Conservation (phyloP, 2,113 vertebrate species). For the Pseudolaguvia tuberculata region DNA sequence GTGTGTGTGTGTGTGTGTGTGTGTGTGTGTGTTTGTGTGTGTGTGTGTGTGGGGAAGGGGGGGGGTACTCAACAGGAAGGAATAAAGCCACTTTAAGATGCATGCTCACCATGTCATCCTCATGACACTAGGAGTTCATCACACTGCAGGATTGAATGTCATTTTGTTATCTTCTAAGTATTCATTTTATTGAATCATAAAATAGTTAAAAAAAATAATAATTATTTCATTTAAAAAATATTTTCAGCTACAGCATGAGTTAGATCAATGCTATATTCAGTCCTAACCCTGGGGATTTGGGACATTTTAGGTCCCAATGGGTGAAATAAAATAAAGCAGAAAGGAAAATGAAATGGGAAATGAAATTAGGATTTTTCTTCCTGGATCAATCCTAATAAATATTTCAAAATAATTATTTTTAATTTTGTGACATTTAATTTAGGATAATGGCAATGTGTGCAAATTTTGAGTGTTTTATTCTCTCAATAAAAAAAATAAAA, state of each 20-base stretch:
- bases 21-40: too few species aligned
- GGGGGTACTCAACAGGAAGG: background rate
- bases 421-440: background rate
- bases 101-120: background rate
- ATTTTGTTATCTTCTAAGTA: background rate
- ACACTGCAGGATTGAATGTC: background rate
- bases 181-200: background rate
- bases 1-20: too few species aligned
- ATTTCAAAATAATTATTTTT: background rate
- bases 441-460: background rate
- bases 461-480: too few species aligned
- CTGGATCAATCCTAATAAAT: background rate
- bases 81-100: slow-evolving; percentile 7
- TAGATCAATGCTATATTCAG: background rate
- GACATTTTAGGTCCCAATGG: background rate
- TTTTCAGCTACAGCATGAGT: background rate
- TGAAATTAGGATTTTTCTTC: background rate
- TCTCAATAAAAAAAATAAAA: background rate
- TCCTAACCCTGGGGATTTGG: background rate
- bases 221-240: background rate
- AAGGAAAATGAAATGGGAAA: slow-evolving; percentile 2
- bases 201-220: too few species aligned
- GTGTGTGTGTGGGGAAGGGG: background rate
- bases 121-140: background rate
- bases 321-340: background rate